Evolutionary conservation across 2,888 invertebrate genomes (phyloP).

Genomic region (Synergus laeviventris): DNA sequence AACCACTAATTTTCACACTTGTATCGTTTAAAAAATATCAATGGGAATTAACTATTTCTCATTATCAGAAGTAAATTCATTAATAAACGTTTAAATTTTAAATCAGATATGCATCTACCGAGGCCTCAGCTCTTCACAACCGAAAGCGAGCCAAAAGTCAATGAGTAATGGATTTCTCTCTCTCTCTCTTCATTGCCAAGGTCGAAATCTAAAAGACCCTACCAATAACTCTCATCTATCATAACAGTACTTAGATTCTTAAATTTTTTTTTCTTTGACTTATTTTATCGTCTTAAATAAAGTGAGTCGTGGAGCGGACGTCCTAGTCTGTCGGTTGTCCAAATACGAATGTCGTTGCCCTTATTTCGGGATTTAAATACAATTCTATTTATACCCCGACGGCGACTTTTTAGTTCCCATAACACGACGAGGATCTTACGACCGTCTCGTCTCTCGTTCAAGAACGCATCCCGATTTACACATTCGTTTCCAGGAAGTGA

Average conservation of each 20-base stretch:
- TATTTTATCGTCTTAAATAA: neutral
- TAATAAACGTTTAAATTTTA: neutral
- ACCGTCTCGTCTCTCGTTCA: conserved; percentile 54
- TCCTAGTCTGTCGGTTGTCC: conserved; percentile 55
- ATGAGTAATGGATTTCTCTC: too few relatives aligned
- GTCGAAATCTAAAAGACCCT: neutral
- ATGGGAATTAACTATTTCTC: neutral
- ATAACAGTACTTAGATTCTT: neutral
- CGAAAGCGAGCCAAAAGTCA: neutral
- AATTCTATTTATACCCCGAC: conserved; percentile 68
- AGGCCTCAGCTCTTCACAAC: neutral
- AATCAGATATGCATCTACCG: neutral
- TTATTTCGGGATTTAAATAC: conserved; percentile 72
- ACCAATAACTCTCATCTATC: neutral
- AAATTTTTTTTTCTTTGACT: neutral
- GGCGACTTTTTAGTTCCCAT: conserved; percentile 63
- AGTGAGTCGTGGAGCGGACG: conserved; percentile 41
- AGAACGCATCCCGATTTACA: conserved; percentile 54
- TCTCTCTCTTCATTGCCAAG: conserved; percentile 14
- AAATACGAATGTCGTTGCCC: conserved; percentile 71
- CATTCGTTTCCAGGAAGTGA: conserved; percentile 69
- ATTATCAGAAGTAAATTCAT: neutral
- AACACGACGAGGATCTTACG: conserved; percentile 57
- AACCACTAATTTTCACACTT: conserved; percentile 38
- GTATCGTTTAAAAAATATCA: conserved; percentile 21